Evolutionary conservation across 2,797 vertebrate species (phyloP), one percentile per base, ranked within the genome.

Genomic region (Vespertilio murinus): DNA sequence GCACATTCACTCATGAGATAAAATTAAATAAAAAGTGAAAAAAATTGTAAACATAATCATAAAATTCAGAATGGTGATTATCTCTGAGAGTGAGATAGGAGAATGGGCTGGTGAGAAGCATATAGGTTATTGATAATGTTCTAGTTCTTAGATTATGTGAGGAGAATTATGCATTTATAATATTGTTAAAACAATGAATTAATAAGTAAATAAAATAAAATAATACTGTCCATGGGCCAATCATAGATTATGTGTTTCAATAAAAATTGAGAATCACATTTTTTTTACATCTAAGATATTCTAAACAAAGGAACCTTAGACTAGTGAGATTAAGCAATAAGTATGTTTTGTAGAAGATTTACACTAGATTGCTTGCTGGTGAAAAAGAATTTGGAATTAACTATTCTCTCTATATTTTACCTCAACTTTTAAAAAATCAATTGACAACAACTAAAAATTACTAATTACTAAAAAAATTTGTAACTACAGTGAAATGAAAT

Each of bases 351-450:
- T 78, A 65, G 78, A 74, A 73, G 18, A 67, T 67, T 40, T 85
- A 33, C 33, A 69, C 13, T 74, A 65, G n/a, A 5, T 75, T 67
- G 25, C 74, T 95, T 65, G 17, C 47, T 84, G 22, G 17, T 47
- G 33, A 75, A 42, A 77, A 75, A 30, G n/a, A 54, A 40, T 78
- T 8, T 40, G 18, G 14, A 75, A 89, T 93, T 67, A 88, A 59
- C 3, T 56, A 38, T 78, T 81, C 30, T 91, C 13, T 22, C 59
- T 20, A 59, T 70, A 40, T 91, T 91, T 86, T 73, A 61, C 14
- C 69, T 77, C 8, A 89, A 25, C 23, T 91, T 88, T 88, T 52
- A 88, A 94, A 80, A 88, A 56, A 78, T 84, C 13, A 2, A n/a
- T 93, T 23, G n/a, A 47, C 33, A 74, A 28, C 30, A 79, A 85